phyloP scores from a whole-genome alignment of 2,888 invertebrate species.

The Drosophila aldrichi region DNA sequence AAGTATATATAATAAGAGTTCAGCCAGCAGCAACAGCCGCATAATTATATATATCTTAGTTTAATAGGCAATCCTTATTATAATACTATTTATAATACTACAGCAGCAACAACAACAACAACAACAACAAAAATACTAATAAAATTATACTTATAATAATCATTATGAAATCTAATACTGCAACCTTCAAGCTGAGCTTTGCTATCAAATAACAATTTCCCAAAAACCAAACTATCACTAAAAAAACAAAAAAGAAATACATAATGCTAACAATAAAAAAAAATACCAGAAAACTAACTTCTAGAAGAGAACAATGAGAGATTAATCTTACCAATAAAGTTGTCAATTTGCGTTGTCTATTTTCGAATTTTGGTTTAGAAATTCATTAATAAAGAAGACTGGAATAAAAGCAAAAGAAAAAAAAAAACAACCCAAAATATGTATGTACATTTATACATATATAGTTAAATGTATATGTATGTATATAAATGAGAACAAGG shows the following conservation, averaged over 20 bases:
- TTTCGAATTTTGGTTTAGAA: conserved; percentile 50
- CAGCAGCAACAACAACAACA: conserved; percentile 11
- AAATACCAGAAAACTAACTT: conserved; percentile 20
- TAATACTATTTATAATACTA: conserved; percentile 47
- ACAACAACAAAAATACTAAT: conserved; percentile 18
- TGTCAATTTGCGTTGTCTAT: conserved; percentile 59
- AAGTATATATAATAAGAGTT: conserved; percentile 44
- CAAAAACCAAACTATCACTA: conserved; percentile 38
- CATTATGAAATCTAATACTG: conserved; percentile 55
- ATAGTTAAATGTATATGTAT: conserved; percentile 13
- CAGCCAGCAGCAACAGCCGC: conserved; percentile 50
- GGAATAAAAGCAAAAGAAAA: conserved; percentile 66
- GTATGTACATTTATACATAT: not conserved
- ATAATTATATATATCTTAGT: conserved; percentile 50
- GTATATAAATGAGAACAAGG: conserved; percentile 33
- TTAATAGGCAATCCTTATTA: conserved; percentile 57
- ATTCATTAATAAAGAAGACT: conserved; percentile 73
- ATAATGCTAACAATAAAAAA: conserved; percentile 14
- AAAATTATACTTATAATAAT: conserved; percentile 44
- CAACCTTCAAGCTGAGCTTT: conserved; percentile 67
- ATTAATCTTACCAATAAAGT: conserved; percentile 51
- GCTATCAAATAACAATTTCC: conserved; percentile 56
- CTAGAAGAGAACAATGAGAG: conserved; percentile 9
- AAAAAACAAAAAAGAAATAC: too few relatives aligned
- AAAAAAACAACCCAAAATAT: conserved; percentile 47